Conservation (phyloP, 2,797 vertebrate genomes). For the Sebastes hubbsi region DNA sequence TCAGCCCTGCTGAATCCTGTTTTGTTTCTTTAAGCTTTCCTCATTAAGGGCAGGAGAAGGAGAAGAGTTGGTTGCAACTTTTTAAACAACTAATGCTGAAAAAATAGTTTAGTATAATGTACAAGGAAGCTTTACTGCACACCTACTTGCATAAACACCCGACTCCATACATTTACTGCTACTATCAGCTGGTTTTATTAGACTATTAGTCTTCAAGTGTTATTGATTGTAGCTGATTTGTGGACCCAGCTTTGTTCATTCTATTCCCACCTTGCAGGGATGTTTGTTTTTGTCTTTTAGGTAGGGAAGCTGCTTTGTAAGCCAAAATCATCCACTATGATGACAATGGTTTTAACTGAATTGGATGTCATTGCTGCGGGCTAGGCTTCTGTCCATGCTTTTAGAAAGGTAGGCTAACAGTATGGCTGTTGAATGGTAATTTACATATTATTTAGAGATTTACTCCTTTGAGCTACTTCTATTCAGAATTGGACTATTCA, state of each 20-base stretch:
- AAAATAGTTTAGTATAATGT: not conserved
- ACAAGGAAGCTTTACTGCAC: not conserved
- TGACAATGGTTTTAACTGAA: not conserved
- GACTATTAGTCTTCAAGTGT: not conserved
- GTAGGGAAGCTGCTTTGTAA: not conserved
- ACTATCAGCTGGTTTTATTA: not conserved
- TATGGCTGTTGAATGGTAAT: not conserved
- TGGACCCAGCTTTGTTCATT: not conserved
- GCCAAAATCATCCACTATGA: not conserved
- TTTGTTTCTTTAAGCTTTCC: not conserved
- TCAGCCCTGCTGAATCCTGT: not conserved
- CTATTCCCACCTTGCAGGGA: not conserved
- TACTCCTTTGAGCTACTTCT: not conserved
- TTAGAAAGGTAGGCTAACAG: not conserved
- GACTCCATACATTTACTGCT: not conserved
- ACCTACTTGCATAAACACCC: not conserved
- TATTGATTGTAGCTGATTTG: not conserved
- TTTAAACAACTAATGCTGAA: not conserved
- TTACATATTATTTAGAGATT: constrained; percentile 7
- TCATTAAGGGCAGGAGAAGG: not conserved
- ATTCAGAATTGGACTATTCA: not conserved
- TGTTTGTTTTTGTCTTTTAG: constrained; percentile 8
- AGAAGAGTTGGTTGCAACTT: not conserved
- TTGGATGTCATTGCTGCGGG: not conserved
- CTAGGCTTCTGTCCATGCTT: not conserved